A percentile compares a stretch with the other conserved stretches of the same genome.
Conservation (phyloP, 1,140 invertebrate species). For the Drosophila takahashii region DNA sequence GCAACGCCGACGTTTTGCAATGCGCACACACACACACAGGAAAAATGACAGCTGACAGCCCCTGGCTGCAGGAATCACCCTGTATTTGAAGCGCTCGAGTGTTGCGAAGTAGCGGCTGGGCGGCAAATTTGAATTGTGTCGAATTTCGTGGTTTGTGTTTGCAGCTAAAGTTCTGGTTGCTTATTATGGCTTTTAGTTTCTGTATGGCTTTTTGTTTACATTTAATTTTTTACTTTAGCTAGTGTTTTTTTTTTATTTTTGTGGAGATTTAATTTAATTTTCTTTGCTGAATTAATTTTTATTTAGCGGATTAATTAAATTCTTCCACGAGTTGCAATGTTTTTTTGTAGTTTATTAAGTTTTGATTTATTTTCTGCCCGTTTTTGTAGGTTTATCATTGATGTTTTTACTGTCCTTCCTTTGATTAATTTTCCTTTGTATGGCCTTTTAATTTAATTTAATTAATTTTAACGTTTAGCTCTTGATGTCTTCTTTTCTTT, state of each 20-base stretch:
- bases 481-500: neutral
- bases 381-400: neutral
- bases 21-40: constrained; percentile 36
- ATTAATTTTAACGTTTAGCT: neutral
- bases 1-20: constrained; percentile 55
- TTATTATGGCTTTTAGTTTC: neutral
- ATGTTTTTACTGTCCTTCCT: neutral
- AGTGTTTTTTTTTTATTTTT: neutral
- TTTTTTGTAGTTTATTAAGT: constrained; percentile 3
- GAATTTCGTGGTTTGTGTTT: constrained; percentile 2
- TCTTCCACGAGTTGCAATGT: neutral
- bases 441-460: constrained; percentile 1
- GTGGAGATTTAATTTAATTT: neutral
- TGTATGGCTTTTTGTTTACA: neutral
- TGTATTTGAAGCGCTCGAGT: constrained; percentile 39
- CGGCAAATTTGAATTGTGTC: constrained; percentile 36
- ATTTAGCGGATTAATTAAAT: neutral
- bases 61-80: no score
- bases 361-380: neutral
- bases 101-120: constrained; percentile 51
- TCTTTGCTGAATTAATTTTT: neutral
- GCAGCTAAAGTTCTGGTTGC: neutral
- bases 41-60: constrained; percentile 70
- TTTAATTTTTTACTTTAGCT: neutral
- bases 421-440: constrained; percentile 2